Evolutionary conservation across 1,140 invertebrate genomes (phyloP).

Genomic region (Pentalonia nigronervosa): DNA sequence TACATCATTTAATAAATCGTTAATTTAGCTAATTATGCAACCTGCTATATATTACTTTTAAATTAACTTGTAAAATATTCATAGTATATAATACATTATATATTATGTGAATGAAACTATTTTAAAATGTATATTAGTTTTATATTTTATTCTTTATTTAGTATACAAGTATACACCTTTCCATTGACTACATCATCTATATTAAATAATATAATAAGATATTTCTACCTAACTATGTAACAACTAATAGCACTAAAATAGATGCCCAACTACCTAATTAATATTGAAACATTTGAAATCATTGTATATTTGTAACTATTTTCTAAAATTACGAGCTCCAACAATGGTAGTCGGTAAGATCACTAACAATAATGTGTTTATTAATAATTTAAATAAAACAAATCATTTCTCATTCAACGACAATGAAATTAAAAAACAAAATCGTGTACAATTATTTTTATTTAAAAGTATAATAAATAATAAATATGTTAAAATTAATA

Average conservation of each 20-base stretch:
- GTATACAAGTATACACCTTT: background rate
- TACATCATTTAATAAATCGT: background rate
- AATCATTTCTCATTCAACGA: background rate
- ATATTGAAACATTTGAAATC: background rate
- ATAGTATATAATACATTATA: background rate
- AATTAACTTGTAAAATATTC: background rate
- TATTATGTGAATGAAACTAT: background rate
- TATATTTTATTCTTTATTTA: background rate
- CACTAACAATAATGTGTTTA: background rate
- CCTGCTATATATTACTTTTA: background rate
- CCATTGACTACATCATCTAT: background rate
- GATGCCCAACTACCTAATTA: background rate
- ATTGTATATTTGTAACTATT: background rate
- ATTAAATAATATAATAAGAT: background rate
- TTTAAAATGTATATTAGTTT: background rate
- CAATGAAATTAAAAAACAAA: background rate
- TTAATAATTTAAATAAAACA: background rate
- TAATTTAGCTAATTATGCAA: background rate
- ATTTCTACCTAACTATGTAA: background rate
- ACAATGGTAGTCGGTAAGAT: background rate
- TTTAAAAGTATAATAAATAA: background rate
- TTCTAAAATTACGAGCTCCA: background rate
- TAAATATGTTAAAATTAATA: background rate
- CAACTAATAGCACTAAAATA: background rate
- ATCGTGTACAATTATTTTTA: conserved; percentile 8